Evolutionary conservation across 2,888 invertebrate genomes (phyloP).

Genomic region (Pterobdella sp.): DNA sequence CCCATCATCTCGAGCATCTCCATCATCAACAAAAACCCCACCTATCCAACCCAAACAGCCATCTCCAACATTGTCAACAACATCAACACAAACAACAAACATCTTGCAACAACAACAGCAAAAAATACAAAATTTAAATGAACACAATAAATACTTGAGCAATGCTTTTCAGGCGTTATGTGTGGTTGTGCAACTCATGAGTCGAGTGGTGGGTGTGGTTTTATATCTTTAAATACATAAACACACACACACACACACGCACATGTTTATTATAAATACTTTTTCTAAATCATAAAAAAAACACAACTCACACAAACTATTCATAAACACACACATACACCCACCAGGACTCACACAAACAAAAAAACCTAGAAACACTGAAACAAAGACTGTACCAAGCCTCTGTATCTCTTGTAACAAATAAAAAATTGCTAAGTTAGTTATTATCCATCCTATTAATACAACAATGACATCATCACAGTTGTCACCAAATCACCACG

Average conservation of each 20-base stretch:
- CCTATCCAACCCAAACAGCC: neutral
- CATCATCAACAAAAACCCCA: neutral
- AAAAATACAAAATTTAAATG: neutral
- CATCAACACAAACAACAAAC: neutral
- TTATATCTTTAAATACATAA: neutral
- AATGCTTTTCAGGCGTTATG: neutral
- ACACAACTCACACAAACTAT: neutral
- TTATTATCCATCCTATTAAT: neutral
- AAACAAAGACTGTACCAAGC: neutral
- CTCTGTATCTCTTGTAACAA: neutral
- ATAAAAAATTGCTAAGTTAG: neutral
- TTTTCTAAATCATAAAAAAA: neutral
- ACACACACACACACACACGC: conserved; percentile 10
- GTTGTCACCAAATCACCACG: neutral
- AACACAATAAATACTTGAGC: neutral
- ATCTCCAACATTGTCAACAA: neutral
- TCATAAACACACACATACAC: conserved; percentile 9
- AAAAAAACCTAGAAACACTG: neutral
- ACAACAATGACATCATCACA: neutral
- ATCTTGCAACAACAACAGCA: neutral
- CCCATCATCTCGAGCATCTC: neutral
- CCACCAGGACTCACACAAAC: conserved; percentile 1
- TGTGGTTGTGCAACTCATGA: conserved; percentile 8
- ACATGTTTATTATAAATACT: too few species aligned
- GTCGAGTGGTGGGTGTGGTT: neutral